Percentiles rank a stretch among this genome's conserved stretches.
These are phyloP conservation scores for Elanus axillaris DNA, from an alignment of 2,113 vertebrate genomes.

Conservation along the genomic window DNA sequence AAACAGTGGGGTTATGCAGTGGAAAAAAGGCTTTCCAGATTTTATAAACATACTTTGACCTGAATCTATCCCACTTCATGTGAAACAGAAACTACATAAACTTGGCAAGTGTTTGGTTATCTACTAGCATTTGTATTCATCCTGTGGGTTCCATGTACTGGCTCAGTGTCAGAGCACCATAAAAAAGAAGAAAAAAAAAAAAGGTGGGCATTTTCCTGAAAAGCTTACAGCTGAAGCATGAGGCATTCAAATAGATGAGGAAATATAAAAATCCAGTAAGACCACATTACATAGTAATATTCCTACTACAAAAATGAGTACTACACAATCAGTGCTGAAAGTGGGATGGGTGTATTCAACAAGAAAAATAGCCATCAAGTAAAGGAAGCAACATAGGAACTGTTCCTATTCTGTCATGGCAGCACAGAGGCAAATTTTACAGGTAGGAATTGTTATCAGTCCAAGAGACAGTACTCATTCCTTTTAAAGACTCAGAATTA, in stretches of 20 bases:
- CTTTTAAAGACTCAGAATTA: not conserved
- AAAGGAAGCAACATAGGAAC: not conserved
- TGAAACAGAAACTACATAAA: not conserved
- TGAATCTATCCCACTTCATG: not conserved
- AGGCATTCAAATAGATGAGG: not conserved
- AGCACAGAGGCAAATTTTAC: not conserved
- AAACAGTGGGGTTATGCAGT: not conserved
- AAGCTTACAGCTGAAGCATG: not conserved
- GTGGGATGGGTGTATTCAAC: not conserved
- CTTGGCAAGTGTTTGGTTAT: not conserved
- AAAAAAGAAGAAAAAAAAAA: not conserved
- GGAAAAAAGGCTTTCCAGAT: not conserved
- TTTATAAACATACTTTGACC: not conserved
- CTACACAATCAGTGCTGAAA: not conserved
- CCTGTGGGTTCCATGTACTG: not conserved
- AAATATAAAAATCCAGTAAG: not conserved
- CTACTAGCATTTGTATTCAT: not conserved
- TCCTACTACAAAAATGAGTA: not conserved
- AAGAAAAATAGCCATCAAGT: not conserved
- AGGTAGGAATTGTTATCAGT: not conserved
- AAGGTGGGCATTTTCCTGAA: not conserved
- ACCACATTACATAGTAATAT: not conserved
- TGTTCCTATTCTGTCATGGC: not conserved
- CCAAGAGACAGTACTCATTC: not conserved
- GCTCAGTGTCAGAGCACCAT: not conserved